These are phyloP conservation scores for Heterodera filipjevi DNA, from an alignment of 2,888 invertebrate genomes.

Conservation along the genomic window DNA sequence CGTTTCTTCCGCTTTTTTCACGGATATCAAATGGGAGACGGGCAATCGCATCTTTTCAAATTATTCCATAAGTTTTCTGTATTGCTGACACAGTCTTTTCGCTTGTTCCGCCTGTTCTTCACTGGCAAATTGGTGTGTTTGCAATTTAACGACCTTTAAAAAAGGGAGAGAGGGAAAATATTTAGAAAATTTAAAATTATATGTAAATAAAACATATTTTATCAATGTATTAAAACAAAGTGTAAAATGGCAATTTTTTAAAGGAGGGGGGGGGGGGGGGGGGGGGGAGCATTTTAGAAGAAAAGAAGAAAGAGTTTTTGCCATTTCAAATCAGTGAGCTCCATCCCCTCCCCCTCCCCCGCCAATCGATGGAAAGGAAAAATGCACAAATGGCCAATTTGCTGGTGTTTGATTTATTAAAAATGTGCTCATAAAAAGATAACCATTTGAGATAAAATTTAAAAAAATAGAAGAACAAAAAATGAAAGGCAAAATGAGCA, in stretches of 20 bases:
- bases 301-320: too few relatives aligned
- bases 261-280: too few relatives aligned
- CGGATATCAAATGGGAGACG: slow-evolving; percentile 40
- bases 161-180: not conserved
- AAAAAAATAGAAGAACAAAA: too few relatives aligned
- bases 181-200: slow-evolving; percentile 10
- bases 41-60: slow-evolving; percentile 44
- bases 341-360: too few relatives aligned
- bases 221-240: too few relatives aligned
- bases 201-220: too few relatives aligned
- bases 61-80: slow-evolving; percentile 39
- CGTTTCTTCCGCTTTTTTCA: slow-evolving; percentile 32
- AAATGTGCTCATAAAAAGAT: not conserved
- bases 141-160: slow-evolving; percentile 39
- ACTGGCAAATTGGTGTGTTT: slow-evolving; percentile 38
- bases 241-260: too few relatives aligned
- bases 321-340: too few relatives aligned
- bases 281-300: too few relatives aligned
- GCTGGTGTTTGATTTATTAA: not conserved
- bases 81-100: slow-evolving; percentile 33
- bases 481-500: too few relatives aligned
- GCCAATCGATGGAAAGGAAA: too few relatives aligned
- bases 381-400: too few relatives aligned
- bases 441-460: not conserved
- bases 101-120: slow-evolving; percentile 41